Evolutionary conservation across 2,888 invertebrate species (phyloP).

Genomic region (Antheraea assamensis): DNA sequence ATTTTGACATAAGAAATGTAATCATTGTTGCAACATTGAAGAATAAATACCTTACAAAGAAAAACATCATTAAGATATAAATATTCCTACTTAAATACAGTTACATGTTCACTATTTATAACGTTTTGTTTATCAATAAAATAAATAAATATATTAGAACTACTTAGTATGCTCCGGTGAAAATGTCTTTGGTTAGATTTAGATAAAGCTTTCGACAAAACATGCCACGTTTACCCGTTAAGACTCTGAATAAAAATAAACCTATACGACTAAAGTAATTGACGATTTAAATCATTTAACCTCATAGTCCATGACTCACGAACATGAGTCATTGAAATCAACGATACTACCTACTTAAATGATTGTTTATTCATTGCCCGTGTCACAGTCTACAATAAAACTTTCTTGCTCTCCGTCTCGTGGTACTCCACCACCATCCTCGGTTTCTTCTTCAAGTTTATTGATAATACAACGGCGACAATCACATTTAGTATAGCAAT

Average conservation of each 20-base stretch:
- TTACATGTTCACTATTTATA: neutral
- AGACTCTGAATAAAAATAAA: neutral
- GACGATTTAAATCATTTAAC: neutral
- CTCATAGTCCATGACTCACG: neutral
- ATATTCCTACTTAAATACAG: neutral
- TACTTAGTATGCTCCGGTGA: neutral
- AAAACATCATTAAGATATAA: neutral
- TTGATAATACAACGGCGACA: constrained; percentile 51
- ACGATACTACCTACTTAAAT: neutral
- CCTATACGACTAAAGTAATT: neutral
- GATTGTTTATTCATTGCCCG: neutral
- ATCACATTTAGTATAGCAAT: constrained; percentile 55
- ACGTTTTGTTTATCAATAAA: neutral
- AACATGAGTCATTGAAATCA: neutral
- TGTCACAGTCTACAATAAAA: constrained; percentile 46
- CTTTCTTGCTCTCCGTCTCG: constrained; percentile 71
- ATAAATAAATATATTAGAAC: neutral
- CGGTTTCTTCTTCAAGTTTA: constrained; percentile 46
- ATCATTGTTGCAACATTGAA: neutral
- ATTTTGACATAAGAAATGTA: neutral
- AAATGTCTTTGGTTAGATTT: constrained; percentile 7
- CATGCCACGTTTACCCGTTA: neutral
- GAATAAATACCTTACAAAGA: neutral
- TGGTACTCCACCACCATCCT: constrained; percentile 46
- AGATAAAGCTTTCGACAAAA: neutral